Percentiles rank a stretch among this genome's conserved stretches.
These are phyloP conservation scores for Trematomus loennbergii DNA, from an alignment of 2,113 vertebrate species.

Conservation along the genomic window DNA sequence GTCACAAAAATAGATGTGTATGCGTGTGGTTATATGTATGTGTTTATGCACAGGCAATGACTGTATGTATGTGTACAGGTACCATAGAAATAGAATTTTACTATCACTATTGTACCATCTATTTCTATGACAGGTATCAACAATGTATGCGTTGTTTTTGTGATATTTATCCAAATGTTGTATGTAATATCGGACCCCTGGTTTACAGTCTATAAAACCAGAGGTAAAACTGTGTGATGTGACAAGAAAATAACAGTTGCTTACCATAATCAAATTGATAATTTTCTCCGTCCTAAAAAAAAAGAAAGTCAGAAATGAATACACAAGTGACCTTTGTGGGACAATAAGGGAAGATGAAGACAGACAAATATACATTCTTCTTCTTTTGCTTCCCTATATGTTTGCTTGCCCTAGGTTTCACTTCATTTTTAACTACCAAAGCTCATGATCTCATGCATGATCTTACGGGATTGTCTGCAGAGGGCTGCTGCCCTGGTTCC, in stretches of 20 bases:
- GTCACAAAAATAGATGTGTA: background rate
- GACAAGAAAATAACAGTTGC: conserved; percentile 12
- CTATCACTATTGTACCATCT: too few species aligned
- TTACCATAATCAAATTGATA: conserved; percentile 70
- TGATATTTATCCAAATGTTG: background rate
- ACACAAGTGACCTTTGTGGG: background rate
- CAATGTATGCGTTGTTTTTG: background rate
- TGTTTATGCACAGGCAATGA: background rate
- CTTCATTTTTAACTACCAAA: conserved; percentile 16
- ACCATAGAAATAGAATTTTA: too few species aligned
- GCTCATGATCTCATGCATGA: background rate
- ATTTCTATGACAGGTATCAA: background rate
- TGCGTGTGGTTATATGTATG: background rate
- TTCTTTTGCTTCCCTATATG: background rate
- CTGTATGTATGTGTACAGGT: background rate
- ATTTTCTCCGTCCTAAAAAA: conserved; percentile 77
- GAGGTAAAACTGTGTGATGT: background rate
- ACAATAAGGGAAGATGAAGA: background rate
- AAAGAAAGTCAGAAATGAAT: too few species aligned
- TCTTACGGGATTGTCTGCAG: conserved; percentile 64
- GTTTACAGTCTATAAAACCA: background rate
- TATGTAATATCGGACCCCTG: background rate
- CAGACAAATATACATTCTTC: background rate
- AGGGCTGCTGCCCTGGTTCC: conserved; percentile 56
- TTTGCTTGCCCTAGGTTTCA: conserved; percentile 23